These are phyloP conservation scores for Thamnophis elegans DNA, from an alignment of 2,797 vertebrate species.

Conservation along the genomic window DNA sequence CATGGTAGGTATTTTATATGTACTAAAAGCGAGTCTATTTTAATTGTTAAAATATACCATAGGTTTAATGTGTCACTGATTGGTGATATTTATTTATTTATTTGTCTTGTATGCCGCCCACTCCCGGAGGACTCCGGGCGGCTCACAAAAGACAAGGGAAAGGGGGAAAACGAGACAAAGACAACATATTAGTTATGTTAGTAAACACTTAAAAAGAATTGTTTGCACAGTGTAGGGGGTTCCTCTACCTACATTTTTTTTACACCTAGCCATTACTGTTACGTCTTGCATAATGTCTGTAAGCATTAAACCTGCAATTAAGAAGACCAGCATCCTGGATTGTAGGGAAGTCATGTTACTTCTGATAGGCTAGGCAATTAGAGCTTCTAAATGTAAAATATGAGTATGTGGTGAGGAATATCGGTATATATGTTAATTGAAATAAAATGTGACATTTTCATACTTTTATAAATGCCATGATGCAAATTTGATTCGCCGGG, in stretches of 20 bases:
- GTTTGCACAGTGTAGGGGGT: not conserved
- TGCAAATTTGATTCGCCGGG: fast-evolving
- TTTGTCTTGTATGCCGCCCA: too few species aligned
- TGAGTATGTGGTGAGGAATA: not conserved
- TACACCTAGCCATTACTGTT: not conserved
- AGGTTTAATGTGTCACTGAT: not conserved
- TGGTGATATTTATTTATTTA: too few species aligned
- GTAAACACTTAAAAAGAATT: not conserved
- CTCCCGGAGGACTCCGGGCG: too few species aligned
- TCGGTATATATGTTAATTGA: not conserved
- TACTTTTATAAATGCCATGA: not conserved
- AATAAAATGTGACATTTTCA: not conserved
- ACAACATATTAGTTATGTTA: too few species aligned
- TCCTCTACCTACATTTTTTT: not conserved
- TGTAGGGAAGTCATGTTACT: not conserved
- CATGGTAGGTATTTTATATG: not conserved
- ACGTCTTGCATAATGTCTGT: not conserved
- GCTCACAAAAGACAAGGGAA: too few species aligned
- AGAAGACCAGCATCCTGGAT: not conserved
- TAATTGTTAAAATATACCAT: not conserved
- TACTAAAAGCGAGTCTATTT: not conserved
- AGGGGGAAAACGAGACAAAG: too few species aligned
- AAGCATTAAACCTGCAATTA: not conserved
- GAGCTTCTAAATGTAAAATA: not conserved
- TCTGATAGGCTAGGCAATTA: not conserved